Percentiles rank a stretch among this genome's conserved stretches.
phyloP scores from a whole-genome alignment of 2,888 invertebrate species.

The Heliconius charithonia region DNA sequence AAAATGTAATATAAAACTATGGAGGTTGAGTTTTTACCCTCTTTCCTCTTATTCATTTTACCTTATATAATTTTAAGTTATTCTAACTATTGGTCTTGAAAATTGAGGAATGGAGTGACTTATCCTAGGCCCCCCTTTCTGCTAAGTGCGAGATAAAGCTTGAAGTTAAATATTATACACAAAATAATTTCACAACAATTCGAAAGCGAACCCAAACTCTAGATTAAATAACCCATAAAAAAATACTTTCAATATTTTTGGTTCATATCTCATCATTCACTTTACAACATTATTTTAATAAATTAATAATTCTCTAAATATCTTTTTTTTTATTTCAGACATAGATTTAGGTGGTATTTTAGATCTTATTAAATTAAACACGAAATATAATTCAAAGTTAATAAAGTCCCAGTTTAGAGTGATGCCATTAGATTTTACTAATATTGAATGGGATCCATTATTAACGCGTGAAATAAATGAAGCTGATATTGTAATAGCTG shows the following conservation, averaged over 20 bases:
- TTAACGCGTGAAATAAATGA: slow-evolving; percentile 82
- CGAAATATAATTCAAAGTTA: slow-evolving; percentile 85
- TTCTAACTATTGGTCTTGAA: neutral
- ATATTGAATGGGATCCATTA: slow-evolving; percentile 81
- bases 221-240: no score
- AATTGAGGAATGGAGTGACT: no score
- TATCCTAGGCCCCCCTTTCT: no score
- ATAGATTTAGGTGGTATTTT: slow-evolving; percentile 90
- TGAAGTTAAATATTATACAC: no score
- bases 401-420: slow-evolving; percentile 85
- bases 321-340: slow-evolving; percentile 79
- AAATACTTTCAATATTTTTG: no score
- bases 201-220: no score
- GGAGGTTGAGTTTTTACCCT: no score
- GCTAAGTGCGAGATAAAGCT: no score
- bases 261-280: no score
- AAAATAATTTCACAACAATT: no score
- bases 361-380: slow-evolving; percentile 87
- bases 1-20: no score
- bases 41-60: neutral
- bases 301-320: neutral
- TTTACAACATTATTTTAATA: no score
- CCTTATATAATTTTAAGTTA: neutral
- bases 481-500: slow-evolving; percentile 89
- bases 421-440: slow-evolving; percentile 88